Evolutionary conservation across 2,113 vertebrate genomes (phyloP), one percentile per base, ranked within the genome.

Genomic region (Vulpes ferrilata): DNA sequence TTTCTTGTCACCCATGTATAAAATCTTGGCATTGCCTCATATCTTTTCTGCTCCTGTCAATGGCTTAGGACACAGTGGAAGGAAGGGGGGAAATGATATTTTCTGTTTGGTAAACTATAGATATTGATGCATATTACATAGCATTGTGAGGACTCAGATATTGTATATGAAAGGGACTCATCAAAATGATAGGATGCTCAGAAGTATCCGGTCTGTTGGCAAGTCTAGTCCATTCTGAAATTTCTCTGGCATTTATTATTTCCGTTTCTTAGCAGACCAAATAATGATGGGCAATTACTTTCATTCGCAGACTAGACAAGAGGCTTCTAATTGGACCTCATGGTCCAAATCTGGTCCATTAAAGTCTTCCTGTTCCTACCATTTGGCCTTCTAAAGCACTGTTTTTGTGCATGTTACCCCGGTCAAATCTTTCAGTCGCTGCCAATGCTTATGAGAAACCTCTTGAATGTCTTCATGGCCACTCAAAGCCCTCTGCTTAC

Each of bases 301-400:
- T 55, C n/a, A 3, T 35, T 43, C 30, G n/a, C 27, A 1, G 11
- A 32, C 19, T 25, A 3, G 17, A 6, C 5, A 38, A 9, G 38
- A 74, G n/a, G 1, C 57, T n/a, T 86, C 76, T 82, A 11, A 23
- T 2, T 11, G 12, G 74, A 9, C 9, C 17, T 85, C 10, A 7
- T 10, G 51, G 62, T 20, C 32, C 53, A 43, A 17, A 2, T 74
- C 19, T 48, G 2, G 38, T 19, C 53, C 20, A 2, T 76, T 12
- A 11, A 27, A 6, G 30, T 60, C 78, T 91, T 64, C 69, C 62
- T 5, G 0, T 55, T 12, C 1, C 2, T 30, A 10, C 17, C 23
- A 3, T 30, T 11, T 10, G 11, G 57, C 57, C 19, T 10, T 78
- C 30, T 13, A 3, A 53, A 76, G 27, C 32, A 3, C 16, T 4